Evolutionary conservation across 2,888 invertebrate species (phyloP).

Genomic region (Eilema depressum): DNA sequence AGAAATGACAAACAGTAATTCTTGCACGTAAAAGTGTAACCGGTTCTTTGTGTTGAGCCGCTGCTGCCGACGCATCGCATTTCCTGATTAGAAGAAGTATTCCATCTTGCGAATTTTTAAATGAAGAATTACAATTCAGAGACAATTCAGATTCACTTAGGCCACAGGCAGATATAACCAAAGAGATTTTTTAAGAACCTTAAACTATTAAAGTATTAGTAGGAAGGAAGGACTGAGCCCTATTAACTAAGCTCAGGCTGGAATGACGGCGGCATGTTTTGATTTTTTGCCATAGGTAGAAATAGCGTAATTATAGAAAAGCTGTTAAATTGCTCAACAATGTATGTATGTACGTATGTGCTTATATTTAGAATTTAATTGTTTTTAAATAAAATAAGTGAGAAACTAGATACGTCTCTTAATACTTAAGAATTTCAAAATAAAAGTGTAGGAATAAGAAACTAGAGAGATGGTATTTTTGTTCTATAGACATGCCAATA

Average conservation of each 20-base stretch:
- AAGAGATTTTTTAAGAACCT: not conserved
- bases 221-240: not conserved
- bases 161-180: not conserved
- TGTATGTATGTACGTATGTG: not conserved
- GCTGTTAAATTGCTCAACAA: not conserved
- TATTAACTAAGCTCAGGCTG: not conserved
- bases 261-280: not conserved
- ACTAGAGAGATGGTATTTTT: not conserved
- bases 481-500: not conserved
- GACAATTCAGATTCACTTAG: not conserved
- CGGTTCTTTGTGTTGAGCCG: slow-evolving; percentile 26
- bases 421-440: not conserved
- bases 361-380: not conserved
- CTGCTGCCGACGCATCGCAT: not conserved
- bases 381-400: not conserved
- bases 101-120: not conserved
- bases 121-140: not conserved
- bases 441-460: not conserved
- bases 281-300: not conserved
- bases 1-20: slow-evolving; percentile 27
- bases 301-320: slow-evolving; percentile 1
- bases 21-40: slow-evolving; percentile 29
- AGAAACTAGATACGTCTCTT: no score
- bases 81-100: not conserved
- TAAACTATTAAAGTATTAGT: not conserved